phyloP scores from a whole-genome alignment of 2,888 invertebrate genomes.

The Deroplatys truncata region DNA sequence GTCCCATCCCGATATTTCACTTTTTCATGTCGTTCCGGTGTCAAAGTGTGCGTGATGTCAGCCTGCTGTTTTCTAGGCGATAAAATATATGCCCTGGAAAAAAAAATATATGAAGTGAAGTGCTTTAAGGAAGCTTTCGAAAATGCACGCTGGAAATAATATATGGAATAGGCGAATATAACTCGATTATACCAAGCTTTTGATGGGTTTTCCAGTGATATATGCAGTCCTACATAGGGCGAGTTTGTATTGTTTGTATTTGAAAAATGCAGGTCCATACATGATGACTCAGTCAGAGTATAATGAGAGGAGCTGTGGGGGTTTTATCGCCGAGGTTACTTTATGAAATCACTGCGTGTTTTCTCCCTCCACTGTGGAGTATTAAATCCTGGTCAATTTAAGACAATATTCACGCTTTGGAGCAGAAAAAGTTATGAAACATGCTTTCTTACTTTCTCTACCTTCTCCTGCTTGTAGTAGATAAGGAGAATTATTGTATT shows the following conservation, averaged over 20 bases:
- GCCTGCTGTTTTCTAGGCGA: neutral
- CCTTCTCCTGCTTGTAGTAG: too few relatives aligned
- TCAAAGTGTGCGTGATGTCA: neutral
- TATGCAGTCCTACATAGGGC: neutral
- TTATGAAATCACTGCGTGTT: too few relatives aligned
- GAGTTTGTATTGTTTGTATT: neutral
- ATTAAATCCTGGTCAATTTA: too few relatives aligned
- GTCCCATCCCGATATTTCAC: neutral
- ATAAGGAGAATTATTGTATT: too few relatives aligned
- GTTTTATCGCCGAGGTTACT: too few relatives aligned
- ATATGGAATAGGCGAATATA: neutral
- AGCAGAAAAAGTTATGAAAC: too few relatives aligned
- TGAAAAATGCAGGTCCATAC: neutral
- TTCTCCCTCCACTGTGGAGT: too few relatives aligned
- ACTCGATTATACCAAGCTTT: neutral
- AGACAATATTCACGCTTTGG: too few relatives aligned
- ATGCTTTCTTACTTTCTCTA: too few relatives aligned
- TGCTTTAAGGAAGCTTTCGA: neutral
- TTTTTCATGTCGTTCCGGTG: neutral
- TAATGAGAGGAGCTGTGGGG: too few relatives aligned
- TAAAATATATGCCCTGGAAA: neutral
- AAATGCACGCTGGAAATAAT: neutral
- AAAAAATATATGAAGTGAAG: neutral
- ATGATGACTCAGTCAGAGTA: neutral
- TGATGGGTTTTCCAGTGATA: neutral